Evolutionary conservation across 2,797 vertebrate genomes (phyloP), one percentile per base, ranked within the genome.

Genomic region (Rhinogobio ventralis): DNA sequence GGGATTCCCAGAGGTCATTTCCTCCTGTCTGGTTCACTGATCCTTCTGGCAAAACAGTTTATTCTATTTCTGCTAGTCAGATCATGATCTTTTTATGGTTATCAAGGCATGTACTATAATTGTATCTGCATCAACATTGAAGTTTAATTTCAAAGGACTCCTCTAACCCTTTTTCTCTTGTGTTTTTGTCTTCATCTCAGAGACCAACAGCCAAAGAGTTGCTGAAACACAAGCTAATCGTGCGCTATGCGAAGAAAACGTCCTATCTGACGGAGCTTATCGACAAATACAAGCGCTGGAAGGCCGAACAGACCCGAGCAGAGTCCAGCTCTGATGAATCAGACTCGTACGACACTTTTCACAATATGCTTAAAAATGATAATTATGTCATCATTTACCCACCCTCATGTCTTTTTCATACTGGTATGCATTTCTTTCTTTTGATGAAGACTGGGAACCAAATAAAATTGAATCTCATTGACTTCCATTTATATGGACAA

Each of bases 231-330:
- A 99, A 98, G 91, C 96, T 99, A 86, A 99, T 99, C 28, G 92
- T 99, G 39, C 96, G 97, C 76, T 96, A 98, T 1, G 97, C 98
- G 10, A 99, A 99, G 93, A 99, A 99, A 91, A 99, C 97, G 0
- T 99, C 98, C n/a, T 99, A 99, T 92, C 89, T 99, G 94, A 98
- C 98, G 0, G 98, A 99, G 92, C 96, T 99, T 90, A 98, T 99
- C 84, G 98, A 99, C 90, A 95, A 96, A 90, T 99, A 98, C 95
- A 99, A 97, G 94, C 94, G 97, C 80, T 99, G 98, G 98, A 99
- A 98, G 91, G 93, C 97, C 0, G 97, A 99, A 85, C 97, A 98
- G 95, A 95, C 95, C 45, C 94, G 97, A 5, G 94, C 96, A 0
- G 96, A 97, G 90, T 99, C 98, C 90, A 97, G 97, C 92, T 99